These are phyloP conservation scores for Gonioctena quinquepunctata DNA, from an alignment of 1,140 invertebrate genomes.

Conservation along the genomic window DNA sequence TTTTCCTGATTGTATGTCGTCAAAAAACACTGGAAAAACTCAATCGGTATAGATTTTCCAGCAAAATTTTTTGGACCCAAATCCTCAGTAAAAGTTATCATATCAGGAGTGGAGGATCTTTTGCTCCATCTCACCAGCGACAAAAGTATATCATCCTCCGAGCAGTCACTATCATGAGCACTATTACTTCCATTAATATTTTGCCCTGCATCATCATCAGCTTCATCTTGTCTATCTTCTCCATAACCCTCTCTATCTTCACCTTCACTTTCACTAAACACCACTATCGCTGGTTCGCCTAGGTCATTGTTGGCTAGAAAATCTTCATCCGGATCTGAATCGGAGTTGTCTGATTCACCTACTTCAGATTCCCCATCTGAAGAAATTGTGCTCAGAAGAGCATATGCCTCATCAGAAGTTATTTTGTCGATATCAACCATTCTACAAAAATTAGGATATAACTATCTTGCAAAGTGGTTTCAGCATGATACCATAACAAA, in stretches of 20 bases:
- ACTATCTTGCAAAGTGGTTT: not conserved
- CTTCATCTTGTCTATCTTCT: not conserved
- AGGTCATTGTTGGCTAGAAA: not conserved
- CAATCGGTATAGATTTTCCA: not conserved
- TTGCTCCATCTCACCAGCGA: not conserved
- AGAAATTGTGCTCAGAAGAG: not conserved
- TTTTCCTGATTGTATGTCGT: not conserved
- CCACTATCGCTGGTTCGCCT: not conserved
- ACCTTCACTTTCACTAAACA: too few relatives aligned
- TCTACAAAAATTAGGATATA: not conserved
- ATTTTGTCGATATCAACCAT: not conserved
- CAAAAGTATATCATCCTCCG: not conserved
- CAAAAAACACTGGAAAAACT: constrained; percentile 20
- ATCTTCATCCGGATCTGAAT: too few relatives aligned
- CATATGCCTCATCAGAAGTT: not conserved
- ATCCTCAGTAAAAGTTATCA: not conserved
- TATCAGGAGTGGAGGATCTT: not conserved
- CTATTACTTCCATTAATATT: not conserved
- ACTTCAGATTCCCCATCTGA: constrained; percentile 1
- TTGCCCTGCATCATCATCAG: not conserved
- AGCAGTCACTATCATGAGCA: not conserved
- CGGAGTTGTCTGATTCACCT: not conserved
- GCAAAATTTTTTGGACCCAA: not conserved
- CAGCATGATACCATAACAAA: not conserved
- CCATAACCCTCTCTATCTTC: not conserved